Evolutionary conservation across 2,888 invertebrate species (phyloP), one percentile per base, ranked within the genome.

Genomic region (Pyralis farinalis): DNA sequence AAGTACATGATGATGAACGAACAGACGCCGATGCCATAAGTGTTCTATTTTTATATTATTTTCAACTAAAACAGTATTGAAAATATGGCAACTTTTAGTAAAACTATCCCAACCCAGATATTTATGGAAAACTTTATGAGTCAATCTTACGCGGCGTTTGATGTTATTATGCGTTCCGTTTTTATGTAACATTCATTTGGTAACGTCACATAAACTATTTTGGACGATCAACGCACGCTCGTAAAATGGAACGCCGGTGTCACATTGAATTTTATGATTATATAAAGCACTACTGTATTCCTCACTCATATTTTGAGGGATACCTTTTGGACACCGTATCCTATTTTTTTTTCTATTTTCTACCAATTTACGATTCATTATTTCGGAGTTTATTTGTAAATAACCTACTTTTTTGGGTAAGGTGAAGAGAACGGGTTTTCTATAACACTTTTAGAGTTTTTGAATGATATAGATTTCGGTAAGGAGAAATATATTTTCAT

Each of bases 111-210:
- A 44, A 53, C 61, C 50, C 36, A 45, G 45, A 57, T 73, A 70
- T 78, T 76, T 71, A 76, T 67, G 71, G 70, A 66, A 73, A 73
- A 16, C 16, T 78, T 80, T 81, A 81, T 71, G 82, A 76, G 73
- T 79, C 81, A 78, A 81, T 82, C 73, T 70, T 66, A 61, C 69
- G 72, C 71, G 73, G 71, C 72, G 75, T 66, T 68, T 68, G 65
- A 68, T 76, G 78, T 78, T 76, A 76, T 78, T 72, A 79, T 74
- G 75, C 75, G 78, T 79, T 78, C 65, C 78, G 69, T 81, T 80
- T 71, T 77, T 76, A 82, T 70, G 78, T 68, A 58, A 71, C 71
- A 64, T 71, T 71, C 73, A 71, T 78, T 74, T 64, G 70, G 59
- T 56, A 64, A 60, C 68, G 78, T 74, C 79, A 78, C 79, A 77